A percentile compares a stretch with the other conserved stretches of the same genome.
Conservation (phyloP, 2,888 invertebrate species). For the Mythimna pallens region DNA sequence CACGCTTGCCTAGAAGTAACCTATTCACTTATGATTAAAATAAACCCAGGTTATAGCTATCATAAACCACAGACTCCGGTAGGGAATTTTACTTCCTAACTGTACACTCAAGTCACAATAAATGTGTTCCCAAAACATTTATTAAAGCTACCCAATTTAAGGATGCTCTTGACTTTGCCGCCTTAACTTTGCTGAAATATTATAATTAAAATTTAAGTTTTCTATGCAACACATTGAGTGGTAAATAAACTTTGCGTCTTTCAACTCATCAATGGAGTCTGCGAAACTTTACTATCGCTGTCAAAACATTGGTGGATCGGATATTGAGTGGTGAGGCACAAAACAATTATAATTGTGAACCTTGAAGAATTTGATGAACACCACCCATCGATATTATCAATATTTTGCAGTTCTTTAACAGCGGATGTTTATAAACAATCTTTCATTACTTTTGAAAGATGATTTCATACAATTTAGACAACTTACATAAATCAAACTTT, state of each 20-base stretch:
- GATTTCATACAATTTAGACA: slow-evolving; percentile 32
- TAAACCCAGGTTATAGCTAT: no score
- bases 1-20: no score
- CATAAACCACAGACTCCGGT: no score
- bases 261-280: slow-evolving; percentile 57
- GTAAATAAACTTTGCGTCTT: slow-evolving; percentile 60
- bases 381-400: slow-evolving; percentile 35
- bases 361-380: slow-evolving; percentile 30
- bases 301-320: slow-evolving; percentile 46
- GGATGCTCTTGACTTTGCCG: slow-evolving; percentile 70
- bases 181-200: slow-evolving; percentile 64
- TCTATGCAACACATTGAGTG: slow-evolving; percentile 61
- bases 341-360: slow-evolving; percentile 46
- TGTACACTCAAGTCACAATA: no score
- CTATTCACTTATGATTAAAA: no score
- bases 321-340: slow-evolving; percentile 48
- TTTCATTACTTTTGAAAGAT: slow-evolving; percentile 25
- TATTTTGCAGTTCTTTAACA: slow-evolving; percentile 35
- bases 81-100: no score
- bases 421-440: slow-evolving; percentile 28
- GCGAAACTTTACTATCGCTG: slow-evolving; percentile 59
- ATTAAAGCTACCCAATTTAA: slow-evolving; percentile 57
- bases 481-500: slow-evolving; percentile 32
- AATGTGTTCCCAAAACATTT: slow-evolving; percentile 21
- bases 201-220: slow-evolving; percentile 64